Evolutionary conservation across 2,113 vertebrate genomes (phyloP).

Genomic region (Cygnus atratus): DNA sequence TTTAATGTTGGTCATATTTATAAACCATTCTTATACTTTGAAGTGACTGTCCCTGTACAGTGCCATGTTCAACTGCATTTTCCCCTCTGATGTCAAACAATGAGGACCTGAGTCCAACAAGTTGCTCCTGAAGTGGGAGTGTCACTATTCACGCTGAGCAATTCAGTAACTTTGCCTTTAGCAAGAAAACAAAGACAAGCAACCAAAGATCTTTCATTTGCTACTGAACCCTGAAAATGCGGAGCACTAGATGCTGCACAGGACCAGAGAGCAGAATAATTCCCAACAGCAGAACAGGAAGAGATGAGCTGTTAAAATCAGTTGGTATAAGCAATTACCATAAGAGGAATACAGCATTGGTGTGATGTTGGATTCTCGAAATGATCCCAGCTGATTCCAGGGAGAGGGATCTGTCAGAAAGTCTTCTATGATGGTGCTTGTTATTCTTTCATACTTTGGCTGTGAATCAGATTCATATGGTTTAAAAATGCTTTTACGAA

Average conservation of each 20-base stretch:
- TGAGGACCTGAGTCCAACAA: not conserved
- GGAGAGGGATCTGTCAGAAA: not conserved
- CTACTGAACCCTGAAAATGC: not conserved
- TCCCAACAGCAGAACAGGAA: not conserved
- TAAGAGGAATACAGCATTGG: not conserved
- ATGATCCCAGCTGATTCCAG: not conserved
- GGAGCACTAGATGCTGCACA: not conserved
- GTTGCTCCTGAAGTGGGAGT: not conserved
- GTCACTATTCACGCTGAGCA: not conserved
- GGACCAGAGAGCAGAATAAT: not conserved
- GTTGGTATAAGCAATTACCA: not conserved
- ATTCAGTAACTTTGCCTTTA: not conserved
- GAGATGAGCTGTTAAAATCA: not conserved
- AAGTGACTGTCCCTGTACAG: not conserved
- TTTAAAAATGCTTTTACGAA: not conserved
- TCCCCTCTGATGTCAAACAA: not conserved
- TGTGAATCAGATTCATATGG: too few relatives aligned
- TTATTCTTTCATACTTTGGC: not conserved
- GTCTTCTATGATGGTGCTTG: not conserved
- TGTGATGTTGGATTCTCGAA: not conserved
- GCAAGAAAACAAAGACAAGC: not conserved
- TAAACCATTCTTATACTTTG: not conserved
- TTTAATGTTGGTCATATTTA: not conserved
- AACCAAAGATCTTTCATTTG: not conserved
- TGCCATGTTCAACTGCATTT: not conserved